Percentiles rank a stretch among this genome's conserved stretches.
phyloP scores from a whole-genome alignment of 1,140 invertebrate genomes.

The Uloborus diversus region DNA sequence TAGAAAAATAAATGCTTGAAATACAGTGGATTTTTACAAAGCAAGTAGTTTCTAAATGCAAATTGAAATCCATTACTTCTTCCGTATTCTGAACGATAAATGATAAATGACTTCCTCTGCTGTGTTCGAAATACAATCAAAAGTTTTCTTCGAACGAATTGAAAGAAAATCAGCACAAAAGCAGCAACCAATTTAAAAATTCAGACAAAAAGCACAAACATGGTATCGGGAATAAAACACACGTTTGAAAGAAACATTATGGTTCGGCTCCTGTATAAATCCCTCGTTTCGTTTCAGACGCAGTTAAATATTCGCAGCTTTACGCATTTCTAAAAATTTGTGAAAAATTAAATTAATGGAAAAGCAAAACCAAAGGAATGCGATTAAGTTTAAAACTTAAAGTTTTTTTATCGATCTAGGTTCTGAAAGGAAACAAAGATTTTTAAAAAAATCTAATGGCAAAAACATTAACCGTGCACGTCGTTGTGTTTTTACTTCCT shows the following conservation, averaged over 20 bases:
- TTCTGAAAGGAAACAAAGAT: no score
- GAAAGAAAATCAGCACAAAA: no score
- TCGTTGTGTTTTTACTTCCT: no score
- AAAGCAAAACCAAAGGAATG: no score
- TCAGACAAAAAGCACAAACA: background rate
- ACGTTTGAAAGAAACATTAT: background rate
- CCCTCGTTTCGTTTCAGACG: background rate
- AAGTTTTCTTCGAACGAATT: conserved; percentile 29
- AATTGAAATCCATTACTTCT: conserved; percentile 48
- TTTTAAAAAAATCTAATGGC: no score
- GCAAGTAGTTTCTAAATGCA: conserved; percentile 44
- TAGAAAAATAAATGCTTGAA: background rate
- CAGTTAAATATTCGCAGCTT: no score
- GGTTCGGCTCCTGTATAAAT: background rate
- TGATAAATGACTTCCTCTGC: conserved; percentile 40
- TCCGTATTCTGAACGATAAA: conserved; percentile 19
- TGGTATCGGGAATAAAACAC: background rate
- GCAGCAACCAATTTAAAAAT: background rate
- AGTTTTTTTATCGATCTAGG: no score
- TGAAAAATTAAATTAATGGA: no score
- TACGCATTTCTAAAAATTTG: no score
- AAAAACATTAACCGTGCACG: no score
- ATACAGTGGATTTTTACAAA: no score
- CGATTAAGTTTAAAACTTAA: no score
- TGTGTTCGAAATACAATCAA: conserved; percentile 27